Evolutionary conservation across 2,113 vertebrate genomes (phyloP), one percentile per base, ranked within the genome.

Genomic region (Tympanuchus pallidicinctus): DNA sequence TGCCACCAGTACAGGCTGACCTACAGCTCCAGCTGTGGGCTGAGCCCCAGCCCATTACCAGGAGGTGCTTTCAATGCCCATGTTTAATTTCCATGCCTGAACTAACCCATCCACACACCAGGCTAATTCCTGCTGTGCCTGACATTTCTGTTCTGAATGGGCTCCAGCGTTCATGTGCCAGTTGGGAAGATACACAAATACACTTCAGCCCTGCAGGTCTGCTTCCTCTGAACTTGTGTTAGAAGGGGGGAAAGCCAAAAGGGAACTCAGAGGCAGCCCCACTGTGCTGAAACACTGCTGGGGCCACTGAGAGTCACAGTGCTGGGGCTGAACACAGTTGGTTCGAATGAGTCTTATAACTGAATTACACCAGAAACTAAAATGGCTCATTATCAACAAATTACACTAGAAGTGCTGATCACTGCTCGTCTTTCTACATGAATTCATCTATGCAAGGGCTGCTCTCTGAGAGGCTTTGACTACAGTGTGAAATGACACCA

Each of bases 61-160:
- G 42, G 57, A 80, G 66, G 42, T 95, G 88, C 43, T 95, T 96
- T 67, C 80, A 73, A 59, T 42, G 86, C 88, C 73, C 90, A 22
- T 94, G 82, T 97, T 96, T 96, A 56, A 96, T 96, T 95, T 97
- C 95, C 89, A 77, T 75, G 89, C 94, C 95, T 94, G 95, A 95
- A 56, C 92, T 97, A 97, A 97, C 88, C 95, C 93, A 93, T 93
- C 95, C 94, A 94, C 88, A 73, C 28, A 36, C 82, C 90, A 97
- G 92, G 93, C 88, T 89, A 66, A 95, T 86, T 90, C 94, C 92
- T 50, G 11, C 94, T 88, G 92, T 0, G 1, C 43, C 92, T 97
- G 97, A 96, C 94, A 96, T 97, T 97, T 98, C 93, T 85, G 40
- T 93, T 95, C 86, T 71, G 92, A 96, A 65, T 40, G 65, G 72